Conservation (phyloP, 1,140 invertebrate species). For the Psix sp. region DNA sequence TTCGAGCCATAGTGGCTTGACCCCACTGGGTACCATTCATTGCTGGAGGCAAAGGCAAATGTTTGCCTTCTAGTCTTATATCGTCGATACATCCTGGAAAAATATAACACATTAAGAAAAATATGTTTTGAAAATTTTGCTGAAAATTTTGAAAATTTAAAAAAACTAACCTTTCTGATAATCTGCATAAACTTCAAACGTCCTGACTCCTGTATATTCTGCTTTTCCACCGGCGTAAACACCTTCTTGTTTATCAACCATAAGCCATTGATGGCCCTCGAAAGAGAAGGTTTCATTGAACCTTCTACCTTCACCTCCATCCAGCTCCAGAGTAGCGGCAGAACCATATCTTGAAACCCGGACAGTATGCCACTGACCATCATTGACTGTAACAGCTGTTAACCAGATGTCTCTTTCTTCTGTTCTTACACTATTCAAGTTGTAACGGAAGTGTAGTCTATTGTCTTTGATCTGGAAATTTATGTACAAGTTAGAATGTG, state of each 20-base stretch:
- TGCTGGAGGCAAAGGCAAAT: slow-evolving; percentile 92
- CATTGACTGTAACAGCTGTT: slow-evolving; percentile 91
- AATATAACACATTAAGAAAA: background rate
- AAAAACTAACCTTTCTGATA: slow-evolving; percentile 88
- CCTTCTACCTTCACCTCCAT: slow-evolving; percentile 95
- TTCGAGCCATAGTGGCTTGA: slow-evolving; percentile 92
- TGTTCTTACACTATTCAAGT: slow-evolving; percentile 92
- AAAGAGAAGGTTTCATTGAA: slow-evolving; percentile 97
- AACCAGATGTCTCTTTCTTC: slow-evolving; percentile 94
- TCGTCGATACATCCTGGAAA: slow-evolving; percentile 87
- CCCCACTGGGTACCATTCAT: slow-evolving; percentile 97
- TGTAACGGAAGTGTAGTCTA: slow-evolving; percentile 92
- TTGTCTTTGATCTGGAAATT: slow-evolving; percentile 87
- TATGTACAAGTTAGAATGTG: too few species aligned
- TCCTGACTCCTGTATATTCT: slow-evolving; percentile 93
- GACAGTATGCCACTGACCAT: slow-evolving; percentile 98
- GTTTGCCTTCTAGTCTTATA: slow-evolving; percentile 92
- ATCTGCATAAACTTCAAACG: slow-evolving; percentile 96
- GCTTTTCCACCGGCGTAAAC: slow-evolving; percentile 97
- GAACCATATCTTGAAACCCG: slow-evolving; percentile 93
- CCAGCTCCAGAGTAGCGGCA: slow-evolving; percentile 93
- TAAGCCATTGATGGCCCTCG: slow-evolving; percentile 92
- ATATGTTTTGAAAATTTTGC: slow-evolving; percentile 13
- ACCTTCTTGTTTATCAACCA: slow-evolving; percentile 95
- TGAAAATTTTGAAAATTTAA: slow-evolving; percentile 6